Evolutionary conservation across 2,888 invertebrate species (phyloP).

Genomic region (Leptogaster cylindrica): DNA sequence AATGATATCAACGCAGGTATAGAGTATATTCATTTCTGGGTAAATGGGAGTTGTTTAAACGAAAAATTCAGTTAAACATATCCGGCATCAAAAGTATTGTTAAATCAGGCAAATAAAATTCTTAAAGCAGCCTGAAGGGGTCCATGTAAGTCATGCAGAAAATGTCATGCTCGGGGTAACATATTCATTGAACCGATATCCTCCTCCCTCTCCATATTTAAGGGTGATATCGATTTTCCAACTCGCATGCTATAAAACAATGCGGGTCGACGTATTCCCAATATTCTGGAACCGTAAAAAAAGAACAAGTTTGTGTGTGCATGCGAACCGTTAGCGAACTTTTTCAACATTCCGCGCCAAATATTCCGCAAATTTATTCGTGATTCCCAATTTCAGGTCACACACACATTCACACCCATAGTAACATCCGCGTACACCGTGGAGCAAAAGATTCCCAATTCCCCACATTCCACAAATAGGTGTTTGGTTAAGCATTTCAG

Average conservation of each 20-base stretch:
- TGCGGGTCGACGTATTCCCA: background rate
- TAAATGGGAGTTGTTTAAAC: no score
- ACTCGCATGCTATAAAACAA: slow-evolving; percentile 30
- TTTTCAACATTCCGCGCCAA: slow-evolving; percentile 19
- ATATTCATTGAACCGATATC: slow-evolving; percentile 45
- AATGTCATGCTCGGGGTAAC: slow-evolving; percentile 44
- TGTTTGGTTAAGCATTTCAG: background rate
- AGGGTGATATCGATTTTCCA: slow-evolving; percentile 27
- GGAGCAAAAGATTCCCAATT: background rate
- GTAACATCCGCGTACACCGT: background rate
- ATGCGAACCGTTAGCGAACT: background rate
- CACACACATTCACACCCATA: no score
- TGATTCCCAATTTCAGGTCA: slow-evolving; percentile 30
- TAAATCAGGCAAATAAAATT: slow-evolving; percentile 38
- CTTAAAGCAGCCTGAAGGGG: slow-evolving; percentile 23
- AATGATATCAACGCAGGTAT: no score
- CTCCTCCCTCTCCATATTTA: slow-evolving; percentile 23
- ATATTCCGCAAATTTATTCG: slow-evolving; percentile 33
- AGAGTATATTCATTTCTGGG: no score
- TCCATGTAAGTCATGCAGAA: slow-evolving; percentile 42
- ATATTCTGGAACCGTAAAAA: background rate
- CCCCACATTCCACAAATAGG: background rate
- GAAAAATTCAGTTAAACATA: slow-evolving; percentile 24
- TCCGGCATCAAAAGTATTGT: slow-evolving; percentile 35
- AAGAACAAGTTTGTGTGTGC: slow-evolving; percentile 3